Base-by-base conservation (phyloP, 2,113 vertebrate species). In the Menura novaehollandiae region DNA sequence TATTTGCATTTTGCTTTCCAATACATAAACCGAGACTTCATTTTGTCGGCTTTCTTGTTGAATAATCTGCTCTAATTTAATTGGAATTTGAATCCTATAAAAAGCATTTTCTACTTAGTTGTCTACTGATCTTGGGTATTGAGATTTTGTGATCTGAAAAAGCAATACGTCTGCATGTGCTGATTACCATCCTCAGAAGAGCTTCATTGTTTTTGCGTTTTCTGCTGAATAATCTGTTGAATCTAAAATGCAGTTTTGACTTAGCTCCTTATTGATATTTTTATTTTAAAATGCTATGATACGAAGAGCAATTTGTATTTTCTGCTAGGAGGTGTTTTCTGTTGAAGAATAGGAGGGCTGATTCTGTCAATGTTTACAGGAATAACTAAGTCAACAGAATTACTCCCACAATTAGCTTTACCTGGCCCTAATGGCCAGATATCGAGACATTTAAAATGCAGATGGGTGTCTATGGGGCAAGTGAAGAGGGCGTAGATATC, bases 51-150 rank as follows among this genome's bases (percentile, higher is more conserved):
- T 96, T 97, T 96, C 93, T 96, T 85, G 69, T 95, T 94, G 97
- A 96, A 95, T 96, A 96, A 96, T 97, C 96, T 96, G 62, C 91
- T 94, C 81, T 97, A 95, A 96, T 97, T 97, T 96, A 97, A 97
- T 97, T 96, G 95, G 82, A 95, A 94, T 94, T 85, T 90, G 88
- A 97, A 97, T 96, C 95, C 96, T 89, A 95, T 95, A 96, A 96
- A 95, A 96, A 95, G 88, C 56, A 73, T 93, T 95, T 95, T 90
- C 81, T 96, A 89, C 93, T 96, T 94, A 85, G 72, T 85, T 93
- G 94, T 96, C 93, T 89, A 84, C 94, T 93, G 92, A 96, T 96
- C 93, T 68, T 72, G 62, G 75, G 90, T 76, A 93, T 85, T 92
- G 91, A 95, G 95, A 94, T 92, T 93, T 89, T 94, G 84, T 91